Evolutionary conservation across 1,140 invertebrate genomes (phyloP), one percentile per base, ranked within the genome.

Genomic region (Drosophila sturtevanti): DNA sequence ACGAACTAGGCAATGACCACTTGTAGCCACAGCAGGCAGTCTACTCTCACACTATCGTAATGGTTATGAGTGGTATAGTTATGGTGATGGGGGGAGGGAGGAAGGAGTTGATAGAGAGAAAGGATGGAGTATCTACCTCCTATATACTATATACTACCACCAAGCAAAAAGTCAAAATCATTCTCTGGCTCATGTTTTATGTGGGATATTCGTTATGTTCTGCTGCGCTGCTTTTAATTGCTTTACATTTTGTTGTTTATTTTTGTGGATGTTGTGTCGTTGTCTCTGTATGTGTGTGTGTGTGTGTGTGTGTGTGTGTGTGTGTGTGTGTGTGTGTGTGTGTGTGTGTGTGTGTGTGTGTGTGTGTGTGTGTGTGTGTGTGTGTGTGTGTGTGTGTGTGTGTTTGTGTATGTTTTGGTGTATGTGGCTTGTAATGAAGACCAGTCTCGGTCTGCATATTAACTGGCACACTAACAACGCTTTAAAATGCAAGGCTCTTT

Each of bases 161-260:
- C 62, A 38, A 64, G 75, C 63, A 72, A 70, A 75, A 82, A 79
- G 68, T 79, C 79, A 82, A 82, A 87, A 84, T 87, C 81, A 78
- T 73, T 63, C 67, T 68, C 60, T 51, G 63, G 80, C 77, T 89
- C 84, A 87, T 87, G 84, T 82, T 87, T 89, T 82, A 87, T 82
- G 79, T 77, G 74, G 60, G 60, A 80, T 87, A 80, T 87, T 82
- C 79, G 80, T 68, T 89, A 72, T 84, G 69, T 77, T 78, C 61
- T 84, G 80, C 68, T 52, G 70, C 79, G 70, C 80, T 89, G 85
- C 72, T 89, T 89, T 89, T 89, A 89, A 89, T 89, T 89, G 84
- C 82, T 87, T 87, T 86, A 81, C 81, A 86, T 86, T 82, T 77
- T 82, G 75, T 84, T 82, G 76, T 79, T 79, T 77, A 70, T 81